phyloP scores from a whole-genome alignment of 37 sponge, comb jelly and placozoan genomes.

The Cliona cf. orientalis region DNA sequence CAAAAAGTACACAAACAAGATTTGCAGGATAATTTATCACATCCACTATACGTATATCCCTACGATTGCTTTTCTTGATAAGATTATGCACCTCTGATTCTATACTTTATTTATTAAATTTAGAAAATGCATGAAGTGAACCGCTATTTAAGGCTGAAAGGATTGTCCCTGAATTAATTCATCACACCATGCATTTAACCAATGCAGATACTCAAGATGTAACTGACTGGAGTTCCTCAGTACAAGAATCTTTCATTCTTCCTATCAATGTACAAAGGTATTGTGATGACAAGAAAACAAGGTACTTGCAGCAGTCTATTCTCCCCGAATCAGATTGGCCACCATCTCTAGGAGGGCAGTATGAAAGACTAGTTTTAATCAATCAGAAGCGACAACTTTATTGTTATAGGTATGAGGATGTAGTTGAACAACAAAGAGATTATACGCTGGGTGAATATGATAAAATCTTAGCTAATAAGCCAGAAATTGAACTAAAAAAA shows the following conservation, averaged over 20 bases:
- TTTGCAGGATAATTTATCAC: too few relatives aligned
- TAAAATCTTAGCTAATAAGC: neutral
- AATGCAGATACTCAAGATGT: too few relatives aligned
- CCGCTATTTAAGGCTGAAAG: too few relatives aligned
- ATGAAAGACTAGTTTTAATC: neutral
- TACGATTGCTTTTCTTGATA: too few relatives aligned
- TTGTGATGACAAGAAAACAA: neutral
- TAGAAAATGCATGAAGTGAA: too few relatives aligned
- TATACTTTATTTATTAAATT: too few relatives aligned
- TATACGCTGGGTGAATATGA: constrained; percentile 4
- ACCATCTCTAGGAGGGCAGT: neutral
- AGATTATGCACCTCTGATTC: too few relatives aligned
- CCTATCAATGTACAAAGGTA: neutral
- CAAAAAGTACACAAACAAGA: too few relatives aligned
- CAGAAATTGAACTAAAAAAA: neutral
- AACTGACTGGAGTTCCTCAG: too few relatives aligned
- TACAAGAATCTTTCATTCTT: neutral
- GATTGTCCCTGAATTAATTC: too few relatives aligned
- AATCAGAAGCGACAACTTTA: neutral
- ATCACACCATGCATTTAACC: too few relatives aligned
- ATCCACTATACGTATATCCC: too few relatives aligned
- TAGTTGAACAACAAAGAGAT: neutral
- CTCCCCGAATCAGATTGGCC: constrained; percentile 1
- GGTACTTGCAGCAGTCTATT: neutral
- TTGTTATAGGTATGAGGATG: neutral